Percentiles rank a stretch among this genome's conserved stretches.
Conservation (phyloP, 2,888 invertebrate genomes). For the Meteorus cinctellus region DNA sequence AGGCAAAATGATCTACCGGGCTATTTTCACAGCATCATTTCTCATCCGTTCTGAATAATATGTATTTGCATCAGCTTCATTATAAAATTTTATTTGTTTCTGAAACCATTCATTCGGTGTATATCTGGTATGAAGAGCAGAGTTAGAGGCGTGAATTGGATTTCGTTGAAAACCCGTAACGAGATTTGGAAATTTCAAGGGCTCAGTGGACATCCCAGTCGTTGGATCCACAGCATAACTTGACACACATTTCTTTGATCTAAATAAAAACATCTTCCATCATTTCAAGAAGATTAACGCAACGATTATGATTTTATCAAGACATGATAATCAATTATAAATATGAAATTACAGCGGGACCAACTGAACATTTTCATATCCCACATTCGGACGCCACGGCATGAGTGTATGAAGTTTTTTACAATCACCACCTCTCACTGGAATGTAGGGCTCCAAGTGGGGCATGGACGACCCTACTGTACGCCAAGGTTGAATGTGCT, state of each 20-base stretch:
- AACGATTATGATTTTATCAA: background rate
- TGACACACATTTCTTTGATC: conserved; percentile 83
- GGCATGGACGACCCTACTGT: conserved; percentile 77
- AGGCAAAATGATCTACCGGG: conserved; percentile 76
- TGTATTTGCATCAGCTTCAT: conserved; percentile 91
- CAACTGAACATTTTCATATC: conserved; percentile 85
- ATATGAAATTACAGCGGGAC: conserved; percentile 79
- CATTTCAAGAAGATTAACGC: background rate
- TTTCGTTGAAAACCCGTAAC: conserved; percentile 88
- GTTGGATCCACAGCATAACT: conserved; percentile 84
- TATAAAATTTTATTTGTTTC: conserved; percentile 88
- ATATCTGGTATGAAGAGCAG: conserved; percentile 91
- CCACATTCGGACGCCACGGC: conserved; percentile 87
- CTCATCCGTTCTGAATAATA: conserved; percentile 86
- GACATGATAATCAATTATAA: background rate
- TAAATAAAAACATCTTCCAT: conserved; percentile 60
- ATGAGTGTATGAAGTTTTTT: conserved; percentile 83
- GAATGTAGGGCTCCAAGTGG: conserved; percentile 80
- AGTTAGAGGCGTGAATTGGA: conserved; percentile 87
- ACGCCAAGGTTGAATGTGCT: conserved; percentile 89
- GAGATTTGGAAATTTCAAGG: conserved; percentile 86
- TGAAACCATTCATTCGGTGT: conserved; percentile 91
- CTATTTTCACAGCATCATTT: conserved; percentile 85
- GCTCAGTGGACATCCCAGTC: conserved; percentile 83
- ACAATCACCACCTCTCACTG: conserved; percentile 80